Conservation (phyloP, 2,113 vertebrate species). For the Laticauda laticaudata region DNA sequence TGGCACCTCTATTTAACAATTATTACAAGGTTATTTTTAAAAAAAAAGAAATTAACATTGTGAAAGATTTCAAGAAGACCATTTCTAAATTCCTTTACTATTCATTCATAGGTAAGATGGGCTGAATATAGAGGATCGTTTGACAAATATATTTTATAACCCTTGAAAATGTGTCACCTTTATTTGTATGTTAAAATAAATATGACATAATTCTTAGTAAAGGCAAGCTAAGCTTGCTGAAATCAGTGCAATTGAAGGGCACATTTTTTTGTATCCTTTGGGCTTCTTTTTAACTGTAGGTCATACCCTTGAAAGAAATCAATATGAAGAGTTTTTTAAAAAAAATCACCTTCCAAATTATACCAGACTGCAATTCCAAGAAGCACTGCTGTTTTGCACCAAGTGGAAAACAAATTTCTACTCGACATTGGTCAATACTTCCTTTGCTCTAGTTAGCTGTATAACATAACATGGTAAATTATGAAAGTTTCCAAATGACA, state of each 20-base stretch:
- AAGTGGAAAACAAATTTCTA: neutral
- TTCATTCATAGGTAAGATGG: constrained; percentile 14
- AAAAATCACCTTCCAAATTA: neutral
- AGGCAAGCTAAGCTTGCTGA: neutral
- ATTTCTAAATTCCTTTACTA: constrained; percentile 7
- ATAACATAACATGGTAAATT: neutral
- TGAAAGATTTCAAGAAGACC: constrained; percentile 15
- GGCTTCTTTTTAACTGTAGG: neutral
- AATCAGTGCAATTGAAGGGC: neutral
- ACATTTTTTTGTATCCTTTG: neutral
- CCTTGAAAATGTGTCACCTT: neutral
- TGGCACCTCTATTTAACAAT: neutral
- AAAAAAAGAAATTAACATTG: neutral
- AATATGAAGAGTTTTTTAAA: neutral
- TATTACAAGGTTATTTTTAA: neutral
- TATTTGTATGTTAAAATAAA: neutral
- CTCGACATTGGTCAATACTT: neutral
- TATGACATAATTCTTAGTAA: neutral
- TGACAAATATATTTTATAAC: neutral
- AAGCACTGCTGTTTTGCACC: neutral
- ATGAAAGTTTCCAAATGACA: neutral
- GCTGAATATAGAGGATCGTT: neutral
- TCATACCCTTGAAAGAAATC: neutral
- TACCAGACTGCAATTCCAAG: neutral
- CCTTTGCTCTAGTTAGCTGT: neutral